These are phyloP conservation scores for Umimayanthus kanabou DNA, from an alignment of 92 coral and sea anemone genomes.

Conservation along the genomic window DNA sequence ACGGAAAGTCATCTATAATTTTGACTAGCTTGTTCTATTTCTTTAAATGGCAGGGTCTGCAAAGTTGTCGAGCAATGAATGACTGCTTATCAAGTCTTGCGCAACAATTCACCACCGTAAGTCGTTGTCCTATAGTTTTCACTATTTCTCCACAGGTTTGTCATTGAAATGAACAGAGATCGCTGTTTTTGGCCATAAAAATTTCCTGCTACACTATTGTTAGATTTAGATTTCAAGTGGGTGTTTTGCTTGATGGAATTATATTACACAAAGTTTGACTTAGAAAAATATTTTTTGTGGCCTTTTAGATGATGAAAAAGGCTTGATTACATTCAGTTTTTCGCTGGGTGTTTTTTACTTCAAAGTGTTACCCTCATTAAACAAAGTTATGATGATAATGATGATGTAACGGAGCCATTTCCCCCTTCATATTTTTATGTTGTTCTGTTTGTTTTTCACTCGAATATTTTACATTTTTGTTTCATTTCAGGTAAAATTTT, in stretches of 20 bases:
- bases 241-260: neutral
- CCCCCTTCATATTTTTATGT: neutral
- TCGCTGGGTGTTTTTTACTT: no score
- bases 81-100: constrained; percentile 76
- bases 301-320: no score
- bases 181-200: neutral
- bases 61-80: constrained; percentile 89
- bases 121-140: neutral
- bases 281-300: no score
- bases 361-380: no score
- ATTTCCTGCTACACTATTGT: neutral
- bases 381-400: no score
- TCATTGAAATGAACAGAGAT: neutral
- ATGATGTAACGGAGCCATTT: neutral
- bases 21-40: no score
- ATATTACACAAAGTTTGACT: no score
- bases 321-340: no score
- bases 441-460: neutral
- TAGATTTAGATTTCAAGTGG: neutral
- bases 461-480: neutral
- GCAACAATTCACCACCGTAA: constrained; percentile 81
- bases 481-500: constrained; percentile 80
- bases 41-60: constrained; percentile 49
- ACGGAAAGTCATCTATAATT: no score
- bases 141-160: neutral